Conservation (phyloP, 2,797 vertebrate genomes). For the Neosalanx taihuensis region DNA sequence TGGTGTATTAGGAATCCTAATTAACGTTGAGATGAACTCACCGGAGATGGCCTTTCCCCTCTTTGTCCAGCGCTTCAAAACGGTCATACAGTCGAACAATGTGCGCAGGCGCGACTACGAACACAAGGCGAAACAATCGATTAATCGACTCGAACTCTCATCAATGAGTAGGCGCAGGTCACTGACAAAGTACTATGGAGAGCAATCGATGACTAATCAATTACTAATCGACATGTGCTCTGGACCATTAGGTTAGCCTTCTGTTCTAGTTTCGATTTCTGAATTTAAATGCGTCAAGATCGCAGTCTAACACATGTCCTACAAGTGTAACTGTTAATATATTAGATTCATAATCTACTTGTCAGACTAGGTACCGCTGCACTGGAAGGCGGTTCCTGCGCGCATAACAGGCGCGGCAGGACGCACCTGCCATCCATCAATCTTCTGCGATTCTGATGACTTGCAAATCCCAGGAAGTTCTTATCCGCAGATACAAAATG, state of each 20-base stretch:
- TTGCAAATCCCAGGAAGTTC: neutral
- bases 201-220: neutral
- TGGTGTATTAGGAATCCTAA: too few relatives aligned
- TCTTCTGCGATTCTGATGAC: neutral
- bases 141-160: neutral
- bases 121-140: neutral
- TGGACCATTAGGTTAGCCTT: neutral
- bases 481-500: too few relatives aligned
- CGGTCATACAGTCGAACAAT: slow-evolving; percentile 72
- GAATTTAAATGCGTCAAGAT: neutral
- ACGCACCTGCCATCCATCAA: slow-evolving; percentile 11
- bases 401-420: neutral
- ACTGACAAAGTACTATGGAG: too few relatives aligned
- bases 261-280: neutral
- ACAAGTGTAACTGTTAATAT: too few relatives aligned
- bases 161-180: too few relatives aligned
- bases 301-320: too few relatives aligned
- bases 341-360: too few relatives aligned
- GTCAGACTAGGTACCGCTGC: too few relatives aligned
- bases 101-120: slow-evolving; percentile 72
- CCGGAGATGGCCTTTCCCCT: slow-evolving; percentile 69
- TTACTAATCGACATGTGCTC: neutral
- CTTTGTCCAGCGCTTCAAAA: slow-evolving; percentile 72
- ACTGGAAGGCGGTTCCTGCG: neutral
- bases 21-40: slow-evolving; percentile 41